Percentiles rank a stretch among this genome's conserved stretches.
These are phyloP conservation scores for cattle (Bos taurus) DNA, from an alignment of 2,113 vertebrate species.

Conservation along the genomic window ARS-UCD2.0 NC_037335.1:89832001-89832500, in stretches of 20 bases:
- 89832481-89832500: not conserved
- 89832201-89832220: not conserved
- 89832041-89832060: not conserved
- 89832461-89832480: not conserved
- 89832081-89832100: not conserved
- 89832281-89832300: not conserved
- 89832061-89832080: not conserved
- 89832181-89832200: not conserved
- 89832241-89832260: not conserved
- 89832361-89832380: not conserved
- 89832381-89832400: not conserved
- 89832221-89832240: not conserved
- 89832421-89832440: rapidly evolving
- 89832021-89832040: not conserved
- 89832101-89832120: not conserved
- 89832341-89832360: not conserved
- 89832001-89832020: not conserved
- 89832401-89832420: not conserved
- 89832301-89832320: not conserved
- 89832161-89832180: not conserved
- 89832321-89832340: not conserved
- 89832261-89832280: not conserved
- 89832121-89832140: not conserved
- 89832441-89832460: not conserved
- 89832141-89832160: not conserved